Conservation (phyloP, 2,888 invertebrate genomes). For the Notodonta ziczac region DNA sequence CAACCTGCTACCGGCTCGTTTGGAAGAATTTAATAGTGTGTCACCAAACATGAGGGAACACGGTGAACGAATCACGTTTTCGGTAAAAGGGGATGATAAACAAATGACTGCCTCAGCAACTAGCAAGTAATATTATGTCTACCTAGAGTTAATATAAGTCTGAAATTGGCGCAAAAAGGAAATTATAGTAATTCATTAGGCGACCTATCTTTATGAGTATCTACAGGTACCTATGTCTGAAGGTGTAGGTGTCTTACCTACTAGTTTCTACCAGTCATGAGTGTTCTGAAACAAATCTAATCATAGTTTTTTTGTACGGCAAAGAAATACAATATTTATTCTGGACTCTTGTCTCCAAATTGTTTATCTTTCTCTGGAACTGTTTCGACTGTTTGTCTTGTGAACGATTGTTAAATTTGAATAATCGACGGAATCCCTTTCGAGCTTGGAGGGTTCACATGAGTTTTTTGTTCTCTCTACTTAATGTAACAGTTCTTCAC, state of each 20-base stretch:
- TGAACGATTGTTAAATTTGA: conserved; percentile 51
- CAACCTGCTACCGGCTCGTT: not conserved
- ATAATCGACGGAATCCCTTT: conserved; percentile 40
- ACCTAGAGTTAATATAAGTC: too few species aligned
- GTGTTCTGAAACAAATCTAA: too few species aligned
- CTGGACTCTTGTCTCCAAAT: conserved; percentile 50
- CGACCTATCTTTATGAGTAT: too few species aligned
- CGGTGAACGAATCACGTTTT: not conserved
- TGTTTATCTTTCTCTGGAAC: conserved; percentile 56
- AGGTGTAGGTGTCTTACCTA: too few species aligned
- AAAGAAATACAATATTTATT: conserved; percentile 35
- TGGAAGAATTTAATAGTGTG: conserved; percentile 2
- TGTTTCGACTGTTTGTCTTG: conserved; percentile 53
- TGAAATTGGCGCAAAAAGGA: too few species aligned
- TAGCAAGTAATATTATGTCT: too few species aligned
- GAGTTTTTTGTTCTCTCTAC: conserved; percentile 26
- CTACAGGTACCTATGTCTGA: too few species aligned
- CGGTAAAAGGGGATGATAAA: not conserved
- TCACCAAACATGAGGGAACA: not conserved
- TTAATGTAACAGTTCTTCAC: conserved; percentile 20
- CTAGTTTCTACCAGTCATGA: not conserved
- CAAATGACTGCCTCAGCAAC: too few species aligned
- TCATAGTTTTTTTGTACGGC: too few species aligned
- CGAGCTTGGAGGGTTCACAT: conserved; percentile 22
- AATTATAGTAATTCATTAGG: too few species aligned